These are phyloP conservation scores for Glossophaga mutica DNA, from an alignment of 2,797 vertebrate species.

Conservation along the genomic window DNA sequence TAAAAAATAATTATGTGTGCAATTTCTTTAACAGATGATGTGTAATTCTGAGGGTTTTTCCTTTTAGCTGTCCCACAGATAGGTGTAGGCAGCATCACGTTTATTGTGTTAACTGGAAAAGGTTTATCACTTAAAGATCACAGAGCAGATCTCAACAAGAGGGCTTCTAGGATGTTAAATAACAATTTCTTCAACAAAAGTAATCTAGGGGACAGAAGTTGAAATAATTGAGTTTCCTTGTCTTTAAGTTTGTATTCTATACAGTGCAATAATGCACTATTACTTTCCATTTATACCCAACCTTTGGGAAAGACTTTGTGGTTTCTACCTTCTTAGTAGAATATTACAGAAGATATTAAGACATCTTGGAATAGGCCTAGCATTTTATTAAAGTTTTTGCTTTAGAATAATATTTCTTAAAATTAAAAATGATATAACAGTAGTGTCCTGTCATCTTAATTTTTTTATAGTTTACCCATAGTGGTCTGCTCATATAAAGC, in stretches of 20 bases:
- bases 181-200: neutral
- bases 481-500: neutral
- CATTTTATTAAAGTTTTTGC: neutral
- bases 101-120: neutral
- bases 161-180: neutral
- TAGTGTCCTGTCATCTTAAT: neutral
- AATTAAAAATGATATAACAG: neutral
- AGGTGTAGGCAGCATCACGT: neutral
- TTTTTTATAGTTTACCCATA: neutral
- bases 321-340: neutral
- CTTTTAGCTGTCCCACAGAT: neutral
- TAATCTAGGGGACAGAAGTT: neutral
- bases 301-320: neutral
- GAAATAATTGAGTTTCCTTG: neutral
- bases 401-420: constrained; percentile 4
- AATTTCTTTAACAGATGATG: neutral
- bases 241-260: neutral
- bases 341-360: neutral
- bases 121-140: neutral
- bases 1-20: neutral
- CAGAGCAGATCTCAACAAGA: neutral
- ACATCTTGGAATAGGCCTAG: neutral
- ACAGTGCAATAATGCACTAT: neutral
- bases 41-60: neutral
- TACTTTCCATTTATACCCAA: neutral